phyloP scores from a whole-genome alignment of 2,113 vertebrate species.

The Aldabrachelys gigantea region DNA sequence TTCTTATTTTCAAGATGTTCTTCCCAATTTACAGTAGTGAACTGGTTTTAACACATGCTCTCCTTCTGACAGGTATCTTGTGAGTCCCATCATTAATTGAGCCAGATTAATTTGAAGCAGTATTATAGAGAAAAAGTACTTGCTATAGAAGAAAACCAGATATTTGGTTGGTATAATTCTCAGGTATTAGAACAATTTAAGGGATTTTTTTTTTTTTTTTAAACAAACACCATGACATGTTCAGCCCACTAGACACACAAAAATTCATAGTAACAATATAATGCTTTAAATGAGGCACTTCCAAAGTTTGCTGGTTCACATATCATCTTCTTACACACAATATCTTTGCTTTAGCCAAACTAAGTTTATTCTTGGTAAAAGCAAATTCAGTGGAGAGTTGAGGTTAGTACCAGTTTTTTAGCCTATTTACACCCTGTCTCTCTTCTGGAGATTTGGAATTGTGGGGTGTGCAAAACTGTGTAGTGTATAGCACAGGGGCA shows the following conservation, averaged over 20 bases:
- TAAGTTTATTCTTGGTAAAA: background rate
- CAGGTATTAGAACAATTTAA: background rate
- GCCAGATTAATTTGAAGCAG: background rate
- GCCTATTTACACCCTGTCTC: background rate
- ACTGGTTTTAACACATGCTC: background rate
- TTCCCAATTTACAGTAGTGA: too few relatives aligned
- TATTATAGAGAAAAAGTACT: background rate
- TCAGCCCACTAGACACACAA: background rate
- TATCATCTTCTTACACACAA: background rate
- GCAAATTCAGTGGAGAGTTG: background rate
- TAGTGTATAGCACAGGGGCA: too few relatives aligned
- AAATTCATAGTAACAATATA: background rate
- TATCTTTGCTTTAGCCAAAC: background rate
- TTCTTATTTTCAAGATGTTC: background rate
- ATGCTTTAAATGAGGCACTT: background rate
- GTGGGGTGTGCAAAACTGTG: background rate
- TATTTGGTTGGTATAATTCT: background rate
- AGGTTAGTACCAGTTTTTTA: background rate
- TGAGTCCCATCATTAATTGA: background rate
- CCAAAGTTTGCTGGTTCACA: background rate
- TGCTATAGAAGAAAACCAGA: background rate
- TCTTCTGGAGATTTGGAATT: background rate
- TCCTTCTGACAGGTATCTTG: background rate
- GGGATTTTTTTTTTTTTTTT: too few relatives aligned
- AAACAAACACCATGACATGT: background rate